Conservation (phyloP, 2,888 invertebrate species). For the Eulithis testata region DNA sequence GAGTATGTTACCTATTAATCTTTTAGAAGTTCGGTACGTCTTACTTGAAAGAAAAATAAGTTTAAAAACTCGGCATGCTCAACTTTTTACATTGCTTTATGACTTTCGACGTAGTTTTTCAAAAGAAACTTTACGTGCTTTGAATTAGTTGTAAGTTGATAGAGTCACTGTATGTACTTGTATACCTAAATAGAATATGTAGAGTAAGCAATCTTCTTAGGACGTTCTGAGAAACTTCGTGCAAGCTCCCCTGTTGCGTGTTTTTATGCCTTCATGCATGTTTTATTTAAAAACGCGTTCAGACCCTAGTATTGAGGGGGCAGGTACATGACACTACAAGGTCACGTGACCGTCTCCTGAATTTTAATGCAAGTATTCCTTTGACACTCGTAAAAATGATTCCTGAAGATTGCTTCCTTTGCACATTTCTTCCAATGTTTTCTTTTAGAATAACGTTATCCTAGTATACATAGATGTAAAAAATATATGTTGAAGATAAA, state of each 20-base stretch:
- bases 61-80: conserved; percentile 31
- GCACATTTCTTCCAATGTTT: conserved; percentile 14
- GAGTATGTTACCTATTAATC: conserved; percentile 32
- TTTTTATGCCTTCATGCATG: conserved; percentile 46
- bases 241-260: conserved; percentile 38
- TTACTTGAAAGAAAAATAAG: conserved; percentile 35
- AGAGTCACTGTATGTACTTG: conserved; percentile 21
- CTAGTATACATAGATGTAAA: too few species aligned
- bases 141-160: conserved; percentile 36
- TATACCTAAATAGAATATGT: conserved; percentile 22
- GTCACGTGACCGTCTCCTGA: conserved; percentile 72
- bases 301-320: conserved; percentile 56
- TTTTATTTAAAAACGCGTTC: conserved; percentile 53
- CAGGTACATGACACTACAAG: conserved; percentile 66
- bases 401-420: conserved; percentile 58
- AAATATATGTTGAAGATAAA: too few species aligned
- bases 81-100: conserved; percentile 40
- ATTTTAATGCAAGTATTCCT: conserved; percentile 77
- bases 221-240: conserved; percentile 36
- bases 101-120: conserved; percentile 36
- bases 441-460: neutral
- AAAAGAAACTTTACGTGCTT: conserved; percentile 36
- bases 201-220: conserved; percentile 39
- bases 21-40: conserved; percentile 23
- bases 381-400: conserved; percentile 79